Evolutionary conservation across 2,888 invertebrate genomes (phyloP).

Genomic region (Craniophora ligustri): DNA sequence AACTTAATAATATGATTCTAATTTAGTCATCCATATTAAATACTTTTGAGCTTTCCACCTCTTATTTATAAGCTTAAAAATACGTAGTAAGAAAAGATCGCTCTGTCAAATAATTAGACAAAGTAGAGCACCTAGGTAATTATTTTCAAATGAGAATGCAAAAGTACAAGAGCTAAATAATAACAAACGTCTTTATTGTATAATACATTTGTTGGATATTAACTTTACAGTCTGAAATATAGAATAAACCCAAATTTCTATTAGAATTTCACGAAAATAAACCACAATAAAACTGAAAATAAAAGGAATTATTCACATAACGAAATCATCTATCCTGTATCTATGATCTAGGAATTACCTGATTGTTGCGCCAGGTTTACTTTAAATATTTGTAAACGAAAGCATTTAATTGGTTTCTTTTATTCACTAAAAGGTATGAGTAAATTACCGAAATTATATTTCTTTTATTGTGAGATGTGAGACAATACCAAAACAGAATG

Average conservation of each 20-base stretch:
- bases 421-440: constrained; percentile 65
- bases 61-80: neutral
- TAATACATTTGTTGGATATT: constrained; percentile 2
- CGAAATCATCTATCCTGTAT: constrained; percentile 33
- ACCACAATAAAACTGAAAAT: constrained; percentile 59
- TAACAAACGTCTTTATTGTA: constrained; percentile 16
- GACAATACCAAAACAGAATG: constrained; percentile 85
- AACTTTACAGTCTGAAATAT: neutral
- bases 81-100: neutral
- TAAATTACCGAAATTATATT: constrained; percentile 76
- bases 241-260: neutral
- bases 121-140: constrained; percentile 22
- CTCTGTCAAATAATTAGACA: constrained; percentile 8
- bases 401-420: constrained; percentile 56
- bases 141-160: constrained; percentile 35
- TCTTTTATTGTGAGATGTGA: constrained; percentile 76
- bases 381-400: constrained; percentile 60
- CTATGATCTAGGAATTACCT: constrained; percentile 43
- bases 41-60: no score
- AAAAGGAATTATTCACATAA: constrained; percentile 61
- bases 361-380: constrained; percentile 41
- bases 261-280: constrained; percentile 43
- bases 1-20: neutral
- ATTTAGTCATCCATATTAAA: neutral
- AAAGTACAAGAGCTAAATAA: constrained; percentile 17